Evolutionary conservation across 2,113 vertebrate species (phyloP).

Genomic region (Sturnus vulgaris): DNA sequence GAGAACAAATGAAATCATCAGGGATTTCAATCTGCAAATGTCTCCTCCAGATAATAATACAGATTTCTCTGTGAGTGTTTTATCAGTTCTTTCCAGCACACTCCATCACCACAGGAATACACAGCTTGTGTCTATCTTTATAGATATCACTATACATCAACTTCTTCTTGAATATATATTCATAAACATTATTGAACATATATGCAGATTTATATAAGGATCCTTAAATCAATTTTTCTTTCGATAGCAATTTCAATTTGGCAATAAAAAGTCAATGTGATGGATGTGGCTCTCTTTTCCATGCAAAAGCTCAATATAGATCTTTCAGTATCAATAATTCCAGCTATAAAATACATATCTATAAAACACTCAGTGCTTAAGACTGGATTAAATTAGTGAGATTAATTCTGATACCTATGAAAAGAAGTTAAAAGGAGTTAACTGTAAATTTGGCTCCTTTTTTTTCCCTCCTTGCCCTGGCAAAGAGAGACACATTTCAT

Average conservation of each 20-base stretch:
- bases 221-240: not conserved
- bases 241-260: not conserved
- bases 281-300: not conserved
- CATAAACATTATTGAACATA: not conserved
- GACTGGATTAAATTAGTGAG: conserved; percentile 6
- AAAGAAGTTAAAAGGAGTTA: not conserved
- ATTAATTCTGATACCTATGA: not conserved
- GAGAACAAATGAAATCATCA: not conserved
- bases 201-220: not conserved
- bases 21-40: not conserved
- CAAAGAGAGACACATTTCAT: not conserved
- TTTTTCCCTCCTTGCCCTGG: not conserved
- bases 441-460: not conserved
- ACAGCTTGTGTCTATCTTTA: not conserved
- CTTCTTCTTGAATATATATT: not conserved
- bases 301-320: not conserved
- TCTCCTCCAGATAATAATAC: not conserved
- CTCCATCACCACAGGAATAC: not conserved
- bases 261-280: conserved; percentile 9
- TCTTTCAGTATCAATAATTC: conserved; percentile 11
- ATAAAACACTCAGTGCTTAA: conserved; percentile 30
- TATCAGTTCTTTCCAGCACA: not conserved
- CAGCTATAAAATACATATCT: not conserved
- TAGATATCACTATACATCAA: not conserved
- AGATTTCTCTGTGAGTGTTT: not conserved